Base-by-base conservation (phyloP, 2,113 vertebrate genomes). In the Ictidomys tridecemlineatus region DNA sequence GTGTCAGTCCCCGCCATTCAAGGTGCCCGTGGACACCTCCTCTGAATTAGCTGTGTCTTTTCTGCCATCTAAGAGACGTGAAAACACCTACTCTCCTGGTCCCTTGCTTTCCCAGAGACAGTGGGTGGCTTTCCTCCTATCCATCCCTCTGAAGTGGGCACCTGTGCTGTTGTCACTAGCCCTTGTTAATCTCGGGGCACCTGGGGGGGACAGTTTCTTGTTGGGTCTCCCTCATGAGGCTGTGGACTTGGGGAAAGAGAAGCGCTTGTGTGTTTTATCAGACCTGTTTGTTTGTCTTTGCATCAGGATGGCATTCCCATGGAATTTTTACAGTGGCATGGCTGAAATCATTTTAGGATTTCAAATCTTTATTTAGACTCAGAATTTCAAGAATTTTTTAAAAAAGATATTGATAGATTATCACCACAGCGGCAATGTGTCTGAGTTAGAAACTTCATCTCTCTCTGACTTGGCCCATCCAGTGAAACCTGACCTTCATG, bases 1-100 rank as follows among this genome's bases (percentile, higher is more conserved):
- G 16, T 3, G 72, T 9, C 4, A 6, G 20, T 6, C 4, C 5
- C 61, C 5, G 5, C 5, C 53, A 5, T 70, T 48, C 53, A 18
- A n/a, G 0, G 1, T 32, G 4, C 83, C 12, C 61, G 9, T 0
- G 1, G 5, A 67, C 10, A 3, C 51, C 73, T 22, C 8, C 77
- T 48, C 8, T 67, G 65, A 56, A 58, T 56, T 32, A n/a, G 45
- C 8, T 5, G 30, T 56, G 86, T 63, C 18, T 93, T 58, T 18
- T 1, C 22, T 26, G 26, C 61, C 53, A 7, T 34, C 73, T 37
- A 69, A n/a, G 32, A 58, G 11, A 28, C 7, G 14, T 32, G 37
- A 67, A 20, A 80, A 30, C 14, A 24, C 20, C 69, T 76, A 5
- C 13, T 63, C 3, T 30, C 2, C 13, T 22, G n/a, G 7, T 0